phyloP scores from a whole-genome alignment of 2,888 invertebrate species.

The Nemotelus nigrinus region DNA sequence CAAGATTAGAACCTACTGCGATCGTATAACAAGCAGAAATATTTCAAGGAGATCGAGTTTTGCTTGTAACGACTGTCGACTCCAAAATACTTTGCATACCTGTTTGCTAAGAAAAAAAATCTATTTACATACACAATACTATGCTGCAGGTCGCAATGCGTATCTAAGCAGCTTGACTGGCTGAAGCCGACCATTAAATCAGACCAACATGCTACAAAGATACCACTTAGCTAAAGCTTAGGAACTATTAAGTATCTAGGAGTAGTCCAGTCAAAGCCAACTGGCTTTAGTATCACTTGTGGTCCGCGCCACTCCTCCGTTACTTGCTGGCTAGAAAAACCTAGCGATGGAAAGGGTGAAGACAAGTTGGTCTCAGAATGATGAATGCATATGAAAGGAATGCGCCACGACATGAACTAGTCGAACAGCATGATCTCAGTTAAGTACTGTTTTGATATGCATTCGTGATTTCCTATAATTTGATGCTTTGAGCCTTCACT shows the following conservation, averaged over 20 bases:
- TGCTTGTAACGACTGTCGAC: conserved; percentile 1
- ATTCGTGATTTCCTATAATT: conserved; percentile 31
- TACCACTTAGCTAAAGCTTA: background rate
- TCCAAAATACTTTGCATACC: conserved; percentile 30
- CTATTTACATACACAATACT: background rate
- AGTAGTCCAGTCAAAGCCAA: conserved; percentile 11
- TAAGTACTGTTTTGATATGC: conserved; percentile 15
- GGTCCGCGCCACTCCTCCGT: background rate
- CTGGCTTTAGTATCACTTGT: background rate
- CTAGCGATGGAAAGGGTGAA: background rate
- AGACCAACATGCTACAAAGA: background rate
- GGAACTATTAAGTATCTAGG: background rate
- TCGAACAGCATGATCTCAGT: conserved; percentile 21
- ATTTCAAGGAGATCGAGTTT: conserved; percentile 44
- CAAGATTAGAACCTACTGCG: too few species aligned
- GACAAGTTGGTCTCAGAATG: background rate
- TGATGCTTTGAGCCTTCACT: conserved; percentile 9
- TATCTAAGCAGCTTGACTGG: conserved; percentile 1
- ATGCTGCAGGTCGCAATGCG: background rate
- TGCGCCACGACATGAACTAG: conserved; percentile 20
- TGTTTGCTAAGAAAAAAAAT: conserved; percentile 31
- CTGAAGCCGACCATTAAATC: background rate
- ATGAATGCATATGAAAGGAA: conserved; percentile 31
- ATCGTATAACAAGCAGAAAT: background rate
- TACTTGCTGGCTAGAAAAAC: background rate